Percentiles rank a stretch among this genome's conserved stretches.
Conservation (phyloP, 2,113 vertebrate species). For the Equus przewalskii region DNA sequence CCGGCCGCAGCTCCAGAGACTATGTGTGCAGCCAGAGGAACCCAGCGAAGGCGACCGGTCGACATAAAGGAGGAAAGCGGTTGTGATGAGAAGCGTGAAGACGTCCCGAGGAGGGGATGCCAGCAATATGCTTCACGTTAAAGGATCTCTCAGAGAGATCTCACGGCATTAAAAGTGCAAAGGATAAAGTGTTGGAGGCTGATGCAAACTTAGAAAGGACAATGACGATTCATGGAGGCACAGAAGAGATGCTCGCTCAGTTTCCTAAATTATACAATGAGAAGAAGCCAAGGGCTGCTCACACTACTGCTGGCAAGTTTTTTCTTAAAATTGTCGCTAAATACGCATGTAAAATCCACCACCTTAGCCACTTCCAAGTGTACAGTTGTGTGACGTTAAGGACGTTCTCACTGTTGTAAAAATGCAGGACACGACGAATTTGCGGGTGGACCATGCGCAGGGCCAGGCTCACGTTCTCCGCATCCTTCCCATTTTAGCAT, state of each 20-base stretch:
- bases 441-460: fast-evolving
- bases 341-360: neutral
- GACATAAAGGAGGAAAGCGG: neutral
- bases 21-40: neutral
- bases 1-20: neutral
- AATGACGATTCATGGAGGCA: neutral
- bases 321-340: neutral
- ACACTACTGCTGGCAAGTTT: neutral
- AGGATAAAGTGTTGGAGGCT: neutral
- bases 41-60: neutral
- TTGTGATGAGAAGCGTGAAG: neutral
- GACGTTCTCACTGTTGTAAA: neutral
- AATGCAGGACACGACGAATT: fast-evolving
- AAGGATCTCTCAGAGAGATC: neutral
- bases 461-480: neutral
- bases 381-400: neutral
- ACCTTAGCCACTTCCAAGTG: neutral
- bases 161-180: neutral
- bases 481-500: no score
- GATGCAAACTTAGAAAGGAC: neutral
- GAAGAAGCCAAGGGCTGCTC: neutral
- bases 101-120: neutral
- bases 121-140: fast-evolving
- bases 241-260: neutral
- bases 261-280: neutral